phyloP scores from a whole-genome alignment of 2,888 invertebrate species.

The Hypomecis punctinalis region DNA sequence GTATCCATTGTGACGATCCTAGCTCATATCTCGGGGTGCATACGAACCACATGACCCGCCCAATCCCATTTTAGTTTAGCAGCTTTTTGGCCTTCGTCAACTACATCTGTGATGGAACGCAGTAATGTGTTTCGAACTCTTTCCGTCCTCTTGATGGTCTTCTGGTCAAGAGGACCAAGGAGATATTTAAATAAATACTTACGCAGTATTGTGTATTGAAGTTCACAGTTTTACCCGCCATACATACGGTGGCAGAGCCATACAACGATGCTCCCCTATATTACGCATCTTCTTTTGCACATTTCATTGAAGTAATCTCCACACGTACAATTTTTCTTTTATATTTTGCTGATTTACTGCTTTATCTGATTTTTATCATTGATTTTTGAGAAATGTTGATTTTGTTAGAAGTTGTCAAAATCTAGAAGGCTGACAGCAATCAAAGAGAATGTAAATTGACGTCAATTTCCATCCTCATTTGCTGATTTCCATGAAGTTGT shows the following conservation, averaged over 20 bases:
- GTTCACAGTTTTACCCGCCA: constrained; percentile 74
- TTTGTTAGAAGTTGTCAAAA: constrained; percentile 33
- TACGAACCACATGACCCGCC: no score
- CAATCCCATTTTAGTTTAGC: no score
- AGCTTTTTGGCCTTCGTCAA: no score
- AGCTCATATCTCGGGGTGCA: no score
- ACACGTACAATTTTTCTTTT: constrained; percentile 42
- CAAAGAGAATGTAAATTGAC: no score
- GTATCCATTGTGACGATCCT: no score
- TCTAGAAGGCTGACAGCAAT: constrained; percentile 38
- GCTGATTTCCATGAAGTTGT: no score
- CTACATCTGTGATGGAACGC: no score
- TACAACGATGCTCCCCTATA: constrained; percentile 42
- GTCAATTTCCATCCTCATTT: no score
- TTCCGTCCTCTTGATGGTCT: no score
- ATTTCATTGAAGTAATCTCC: constrained; percentile 49
- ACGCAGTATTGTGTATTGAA: constrained; percentile 64
- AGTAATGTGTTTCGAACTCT: no score
- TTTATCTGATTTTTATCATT: constrained; percentile 9
- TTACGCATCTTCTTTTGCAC: constrained; percentile 59
- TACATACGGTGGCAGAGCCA: constrained; percentile 55
- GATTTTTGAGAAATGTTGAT: constrained; percentile 20
- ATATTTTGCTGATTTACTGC: constrained; percentile 34
- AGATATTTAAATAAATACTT: constrained; percentile 48
- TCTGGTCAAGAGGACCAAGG: no score